phyloP scores from a whole-genome alignment of 2,888 invertebrate genomes.

The Melipona bicolor region DNA sequence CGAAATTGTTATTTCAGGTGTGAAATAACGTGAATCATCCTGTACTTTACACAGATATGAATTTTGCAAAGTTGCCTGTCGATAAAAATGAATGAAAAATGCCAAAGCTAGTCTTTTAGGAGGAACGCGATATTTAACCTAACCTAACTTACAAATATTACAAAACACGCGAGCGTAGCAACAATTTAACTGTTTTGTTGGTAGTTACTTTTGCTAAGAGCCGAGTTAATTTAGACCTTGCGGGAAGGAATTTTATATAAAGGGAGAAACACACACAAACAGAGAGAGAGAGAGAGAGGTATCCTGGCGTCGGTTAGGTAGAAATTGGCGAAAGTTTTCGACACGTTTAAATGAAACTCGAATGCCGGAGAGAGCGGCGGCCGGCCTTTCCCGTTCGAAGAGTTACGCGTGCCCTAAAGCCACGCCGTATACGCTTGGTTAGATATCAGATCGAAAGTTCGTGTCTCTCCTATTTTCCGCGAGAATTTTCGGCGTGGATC shows the following conservation, averaged over 20 bases:
- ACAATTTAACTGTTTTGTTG: background rate
- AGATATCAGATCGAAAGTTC: constrained; percentile 73
- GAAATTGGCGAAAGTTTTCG: constrained; percentile 56
- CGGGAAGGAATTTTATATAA: constrained; percentile 2
- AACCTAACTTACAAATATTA: background rate
- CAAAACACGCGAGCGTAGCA: background rate
- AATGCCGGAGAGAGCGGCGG: constrained; percentile 20
- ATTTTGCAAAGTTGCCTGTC: too few relatives aligned
- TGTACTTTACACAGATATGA: too few relatives aligned
- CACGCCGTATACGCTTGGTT: constrained; percentile 63
- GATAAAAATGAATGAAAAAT: too few relatives aligned
- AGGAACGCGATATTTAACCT: background rate
- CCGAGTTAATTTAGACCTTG: background rate
- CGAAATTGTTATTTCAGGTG: too few relatives aligned
- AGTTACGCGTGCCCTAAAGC: constrained; percentile 62
- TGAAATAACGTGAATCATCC: too few relatives aligned
- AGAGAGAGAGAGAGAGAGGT: background rate
- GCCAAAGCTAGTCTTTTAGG: too few relatives aligned
- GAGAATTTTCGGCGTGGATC: constrained; percentile 69
- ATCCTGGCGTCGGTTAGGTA: constrained; percentile 3
- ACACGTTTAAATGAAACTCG: constrained; percentile 63
- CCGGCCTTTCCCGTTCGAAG: constrained; percentile 28
- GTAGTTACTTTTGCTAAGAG: background rate
- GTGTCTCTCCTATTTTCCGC: constrained; percentile 72
- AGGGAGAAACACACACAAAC: background rate